Evolutionary conservation across 2,797 vertebrate genomes (phyloP).

Genomic region (Molossus molossus): DNA sequence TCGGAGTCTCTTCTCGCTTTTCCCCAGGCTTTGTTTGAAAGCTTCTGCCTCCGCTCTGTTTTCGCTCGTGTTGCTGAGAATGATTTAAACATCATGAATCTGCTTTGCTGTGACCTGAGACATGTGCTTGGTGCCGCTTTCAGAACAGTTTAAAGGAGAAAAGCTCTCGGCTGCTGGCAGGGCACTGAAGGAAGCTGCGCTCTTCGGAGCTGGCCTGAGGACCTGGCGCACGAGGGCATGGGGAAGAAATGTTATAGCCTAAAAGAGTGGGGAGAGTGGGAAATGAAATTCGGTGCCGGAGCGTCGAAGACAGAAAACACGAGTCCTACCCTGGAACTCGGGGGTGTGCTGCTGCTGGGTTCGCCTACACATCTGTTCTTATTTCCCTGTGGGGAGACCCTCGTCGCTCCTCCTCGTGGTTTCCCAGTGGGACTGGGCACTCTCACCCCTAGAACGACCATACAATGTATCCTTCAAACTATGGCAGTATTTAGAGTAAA

Average conservation of each 20-base stretch:
- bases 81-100: not conserved
- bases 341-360: too few species aligned
- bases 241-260: not conserved
- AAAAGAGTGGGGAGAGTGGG: not conserved
- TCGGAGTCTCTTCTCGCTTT: conserved; percentile 2
- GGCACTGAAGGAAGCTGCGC: not conserved
- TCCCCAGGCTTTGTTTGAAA: conserved; percentile 54
- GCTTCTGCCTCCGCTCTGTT: not conserved
- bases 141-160: not conserved
- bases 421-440: not conserved
- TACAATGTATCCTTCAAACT: conserved; percentile 1
- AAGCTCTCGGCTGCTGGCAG: not conserved
- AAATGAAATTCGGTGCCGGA: not conserved
- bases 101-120: conserved; percentile 1
- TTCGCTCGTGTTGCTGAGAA: not conserved
- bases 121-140: not conserved
- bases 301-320: not conserved
- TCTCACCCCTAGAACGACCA: not conserved
- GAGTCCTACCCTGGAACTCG: not conserved
- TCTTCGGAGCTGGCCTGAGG: not conserved
- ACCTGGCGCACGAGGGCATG: not conserved
- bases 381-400: too few species aligned
- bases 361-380: not conserved
- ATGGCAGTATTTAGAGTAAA: not conserved
- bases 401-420: not conserved